phyloP scores from a whole-genome alignment of 2,797 vertebrate genomes.

The Meda fulgida region DNA sequence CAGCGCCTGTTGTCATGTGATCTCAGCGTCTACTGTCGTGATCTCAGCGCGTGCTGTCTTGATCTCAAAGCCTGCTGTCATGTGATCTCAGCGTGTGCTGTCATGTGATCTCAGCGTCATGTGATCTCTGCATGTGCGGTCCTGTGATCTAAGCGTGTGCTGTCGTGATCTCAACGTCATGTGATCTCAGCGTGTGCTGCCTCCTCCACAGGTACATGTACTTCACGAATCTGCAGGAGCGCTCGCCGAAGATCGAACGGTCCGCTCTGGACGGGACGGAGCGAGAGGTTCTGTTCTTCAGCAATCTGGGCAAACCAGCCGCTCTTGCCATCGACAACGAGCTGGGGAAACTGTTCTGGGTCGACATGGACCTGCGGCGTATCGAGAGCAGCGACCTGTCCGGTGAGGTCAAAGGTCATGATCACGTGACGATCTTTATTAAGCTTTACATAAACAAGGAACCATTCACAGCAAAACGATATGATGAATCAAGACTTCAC shows the following conservation, averaged over 20 bases:
- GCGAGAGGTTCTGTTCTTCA: constrained; percentile 94
- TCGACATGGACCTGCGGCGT: constrained; percentile 92
- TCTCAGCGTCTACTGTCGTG: too few species aligned
- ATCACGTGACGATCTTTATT: neutral
- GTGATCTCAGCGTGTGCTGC: neutral
- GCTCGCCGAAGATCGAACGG: constrained; percentile 94
- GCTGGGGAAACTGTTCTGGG: constrained; percentile 94
- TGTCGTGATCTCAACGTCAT: neutral
- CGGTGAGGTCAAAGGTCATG: constrained; percentile 75
- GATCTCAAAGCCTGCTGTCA: too few species aligned
- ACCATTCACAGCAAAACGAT: too few species aligned
- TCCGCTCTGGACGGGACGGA: constrained; percentile 95
- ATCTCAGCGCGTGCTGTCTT: too few species aligned
- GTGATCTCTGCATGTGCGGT: too few species aligned
- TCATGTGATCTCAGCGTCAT: too few species aligned
- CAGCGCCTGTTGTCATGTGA: too few species aligned
- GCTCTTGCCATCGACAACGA: constrained; percentile 93
- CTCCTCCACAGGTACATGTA: constrained; percentile 90
- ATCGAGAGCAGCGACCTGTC: constrained; percentile 98
- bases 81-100: too few species aligned
- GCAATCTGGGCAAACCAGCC: constrained; percentile 88
- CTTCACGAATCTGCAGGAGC: constrained; percentile 96
- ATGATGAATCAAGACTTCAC: too few species aligned
- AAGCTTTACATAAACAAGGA: too few species aligned
- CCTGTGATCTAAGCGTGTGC: too few species aligned